Percentiles rank a stretch among this genome's conserved stretches.
phyloP scores from a whole-genome alignment of 2,113 vertebrate genomes.

The Marcusenius ussheri region DNA sequence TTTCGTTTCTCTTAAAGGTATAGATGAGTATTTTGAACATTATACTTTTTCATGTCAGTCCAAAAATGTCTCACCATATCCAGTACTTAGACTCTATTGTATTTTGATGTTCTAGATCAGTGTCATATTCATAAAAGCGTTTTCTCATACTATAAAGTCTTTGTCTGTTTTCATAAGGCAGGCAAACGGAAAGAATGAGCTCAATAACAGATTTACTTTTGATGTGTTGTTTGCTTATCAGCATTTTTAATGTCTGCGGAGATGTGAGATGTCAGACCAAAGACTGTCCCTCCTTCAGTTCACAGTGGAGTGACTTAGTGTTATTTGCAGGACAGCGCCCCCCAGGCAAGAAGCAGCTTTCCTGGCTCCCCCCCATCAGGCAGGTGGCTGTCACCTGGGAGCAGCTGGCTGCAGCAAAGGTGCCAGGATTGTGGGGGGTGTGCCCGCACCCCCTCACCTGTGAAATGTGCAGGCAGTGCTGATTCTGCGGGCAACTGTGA shows the following conservation, averaged over 20 bases:
- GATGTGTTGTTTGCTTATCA: background rate
- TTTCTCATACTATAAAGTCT: background rate
- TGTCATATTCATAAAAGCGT: background rate
- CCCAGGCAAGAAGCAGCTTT: background rate
- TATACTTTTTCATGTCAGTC: background rate
- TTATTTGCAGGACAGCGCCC: background rate
- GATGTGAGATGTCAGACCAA: background rate
- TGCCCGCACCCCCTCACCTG: background rate
- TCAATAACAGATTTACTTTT: background rate
- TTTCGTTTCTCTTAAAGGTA: background rate
- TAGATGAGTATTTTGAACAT: background rate
- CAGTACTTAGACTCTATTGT: background rate
- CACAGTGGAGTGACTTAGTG: background rate
- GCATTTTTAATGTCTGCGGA: background rate
- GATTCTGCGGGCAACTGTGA: background rate
- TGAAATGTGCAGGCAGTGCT: background rate
- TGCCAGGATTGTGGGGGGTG: background rate
- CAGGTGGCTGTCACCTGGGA: constrained; percentile 38
- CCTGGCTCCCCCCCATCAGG: background rate
- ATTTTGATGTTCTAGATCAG: background rate
- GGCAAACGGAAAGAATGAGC: background rate
- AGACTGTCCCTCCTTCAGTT: background rate
- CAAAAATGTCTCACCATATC: background rate
- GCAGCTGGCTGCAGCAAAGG: background rate
- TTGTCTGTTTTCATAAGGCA: background rate